Conservation (phyloP, 2,113 vertebrate genomes). For the Rafetus swinhoei region DNA sequence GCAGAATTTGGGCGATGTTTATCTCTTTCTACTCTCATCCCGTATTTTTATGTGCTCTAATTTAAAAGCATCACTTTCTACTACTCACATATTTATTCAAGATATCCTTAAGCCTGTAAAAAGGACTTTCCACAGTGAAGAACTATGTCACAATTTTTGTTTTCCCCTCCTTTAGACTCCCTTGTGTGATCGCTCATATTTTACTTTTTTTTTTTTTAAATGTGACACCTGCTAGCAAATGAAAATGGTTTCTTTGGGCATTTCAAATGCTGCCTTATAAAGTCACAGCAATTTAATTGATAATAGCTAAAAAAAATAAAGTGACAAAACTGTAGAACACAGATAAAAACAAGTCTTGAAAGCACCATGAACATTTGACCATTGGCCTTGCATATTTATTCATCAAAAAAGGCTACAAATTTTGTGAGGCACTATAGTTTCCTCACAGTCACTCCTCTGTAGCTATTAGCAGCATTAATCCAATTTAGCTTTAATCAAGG, state of each 20-base stretch:
- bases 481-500: conserved; percentile 68
- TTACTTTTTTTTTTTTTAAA: background rate
- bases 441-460: conserved; percentile 28
- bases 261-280: background rate
- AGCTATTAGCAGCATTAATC: conserved; percentile 27
- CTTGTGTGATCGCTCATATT: background rate
- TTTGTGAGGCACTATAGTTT: background rate
- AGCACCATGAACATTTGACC: background rate
- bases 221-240: background rate
- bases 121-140: background rate
- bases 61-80: background rate
- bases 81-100: background rate
- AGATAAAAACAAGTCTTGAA: conserved; percentile 33
- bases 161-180: background rate
- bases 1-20: background rate
- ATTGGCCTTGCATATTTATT: background rate
- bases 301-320: conserved; percentile 45
- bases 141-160: background rate
- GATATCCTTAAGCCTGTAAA: background rate
- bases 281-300: background rate
- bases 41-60: background rate
- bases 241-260: conserved; percentile 7
- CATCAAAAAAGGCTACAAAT: conserved; percentile 21
- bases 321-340: background rate
- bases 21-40: background rate